A percentile compares a stretch with the other conserved stretches of the same genome.
Evolutionary conservation across 2,888 invertebrate species (phyloP).

Genomic region (Sialis lutaria): DNA sequence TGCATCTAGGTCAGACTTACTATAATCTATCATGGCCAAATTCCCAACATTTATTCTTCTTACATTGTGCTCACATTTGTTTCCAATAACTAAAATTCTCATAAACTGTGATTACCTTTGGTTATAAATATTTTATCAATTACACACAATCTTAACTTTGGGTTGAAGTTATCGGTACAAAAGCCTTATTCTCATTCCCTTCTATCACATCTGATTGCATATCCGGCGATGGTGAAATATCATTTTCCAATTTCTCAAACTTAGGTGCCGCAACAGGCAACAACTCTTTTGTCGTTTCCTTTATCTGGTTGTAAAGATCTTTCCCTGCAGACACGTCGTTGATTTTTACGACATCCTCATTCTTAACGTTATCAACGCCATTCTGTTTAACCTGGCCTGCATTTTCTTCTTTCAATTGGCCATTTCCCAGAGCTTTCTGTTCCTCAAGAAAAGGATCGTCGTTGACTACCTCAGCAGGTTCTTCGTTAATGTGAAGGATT

Average conservation of each 20-base stretch:
- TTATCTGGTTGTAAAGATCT: slow-evolving; percentile 38
- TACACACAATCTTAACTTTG: too few relatives aligned
- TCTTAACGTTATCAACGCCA: neutral
- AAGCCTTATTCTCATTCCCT: slow-evolving; percentile 7
- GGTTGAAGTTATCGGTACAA: neutral
- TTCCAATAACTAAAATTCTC: too few relatives aligned
- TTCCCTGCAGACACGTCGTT: neutral
- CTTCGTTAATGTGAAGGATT: slow-evolving; percentile 12
- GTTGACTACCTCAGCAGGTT: slow-evolving; percentile 10
- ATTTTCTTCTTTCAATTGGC: slow-evolving; percentile 14
- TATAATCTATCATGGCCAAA: too few relatives aligned
- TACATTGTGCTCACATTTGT: too few relatives aligned
- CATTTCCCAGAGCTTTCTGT: slow-evolving; percentile 30
- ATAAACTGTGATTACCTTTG: too few relatives aligned
- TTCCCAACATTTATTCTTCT: too few relatives aligned
- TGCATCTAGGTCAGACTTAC: too few relatives aligned
- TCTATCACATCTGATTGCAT: slow-evolving; percentile 1
- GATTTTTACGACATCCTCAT: neutral
- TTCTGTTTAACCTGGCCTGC: neutral
- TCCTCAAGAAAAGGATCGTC: slow-evolving; percentile 28
- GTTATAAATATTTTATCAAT: too few relatives aligned
- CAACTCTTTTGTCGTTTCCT: slow-evolving; percentile 29
- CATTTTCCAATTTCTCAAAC: slow-evolving; percentile 37
- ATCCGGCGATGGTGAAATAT: slow-evolving; percentile 23
- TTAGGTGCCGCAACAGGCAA: slow-evolving; percentile 34